A percentile compares a stretch with the other conserved stretches of the same genome.
Conservation (phyloP, 2,888 invertebrate genomes). For the Drosophila leonis region DNA sequence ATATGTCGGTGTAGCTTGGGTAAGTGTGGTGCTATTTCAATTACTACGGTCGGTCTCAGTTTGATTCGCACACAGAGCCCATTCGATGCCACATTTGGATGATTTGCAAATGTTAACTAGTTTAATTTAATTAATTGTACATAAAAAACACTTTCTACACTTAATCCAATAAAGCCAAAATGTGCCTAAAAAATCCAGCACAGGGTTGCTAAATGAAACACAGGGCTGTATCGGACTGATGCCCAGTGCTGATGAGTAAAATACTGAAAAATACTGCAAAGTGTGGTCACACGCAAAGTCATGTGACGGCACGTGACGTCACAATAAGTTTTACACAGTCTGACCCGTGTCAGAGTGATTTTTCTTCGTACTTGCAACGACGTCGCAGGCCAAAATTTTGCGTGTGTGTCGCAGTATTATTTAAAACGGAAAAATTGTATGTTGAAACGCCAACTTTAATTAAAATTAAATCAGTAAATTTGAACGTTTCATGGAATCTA, state of each 20-base stretch:
- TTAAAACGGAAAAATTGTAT: slow-evolving; percentile 76
- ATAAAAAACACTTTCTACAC: slow-evolving; percentile 62
- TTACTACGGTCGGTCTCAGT: slow-evolving; percentile 10
- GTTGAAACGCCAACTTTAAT: slow-evolving; percentile 42
- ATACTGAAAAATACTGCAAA: slow-evolving; percentile 18
- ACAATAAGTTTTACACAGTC: slow-evolving; percentile 66
- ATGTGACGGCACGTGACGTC: slow-evolving; percentile 80
- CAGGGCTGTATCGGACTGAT: slow-evolving; percentile 21
- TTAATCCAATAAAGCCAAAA: slow-evolving; percentile 64
- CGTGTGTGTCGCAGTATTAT: slow-evolving; percentile 77
- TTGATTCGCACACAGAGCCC: slow-evolving; percentile 17
- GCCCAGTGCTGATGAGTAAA: slow-evolving; percentile 25
- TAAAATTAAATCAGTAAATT: slow-evolving; percentile 1
- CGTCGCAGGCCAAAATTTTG: slow-evolving; percentile 76
- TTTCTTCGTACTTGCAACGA: slow-evolving; percentile 75
- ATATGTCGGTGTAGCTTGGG: slow-evolving; percentile 31
- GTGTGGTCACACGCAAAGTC: slow-evolving; percentile 65
- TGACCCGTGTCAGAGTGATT: slow-evolving; percentile 63
- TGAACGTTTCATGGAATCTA: background rate
- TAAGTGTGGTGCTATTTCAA: slow-evolving; percentile 10
- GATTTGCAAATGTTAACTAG: slow-evolving; percentile 44
- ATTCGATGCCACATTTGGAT: slow-evolving; percentile 31
- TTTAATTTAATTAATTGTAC: slow-evolving; percentile 70
- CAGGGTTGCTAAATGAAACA: slow-evolving; percentile 21
- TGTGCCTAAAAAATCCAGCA: slow-evolving; percentile 46